A percentile compares a stretch with the other conserved stretches of the same genome.
Evolutionary conservation across 1,140 invertebrate genomes (phyloP).

Genomic region (Aphaenogaster ashmeadi): DNA sequence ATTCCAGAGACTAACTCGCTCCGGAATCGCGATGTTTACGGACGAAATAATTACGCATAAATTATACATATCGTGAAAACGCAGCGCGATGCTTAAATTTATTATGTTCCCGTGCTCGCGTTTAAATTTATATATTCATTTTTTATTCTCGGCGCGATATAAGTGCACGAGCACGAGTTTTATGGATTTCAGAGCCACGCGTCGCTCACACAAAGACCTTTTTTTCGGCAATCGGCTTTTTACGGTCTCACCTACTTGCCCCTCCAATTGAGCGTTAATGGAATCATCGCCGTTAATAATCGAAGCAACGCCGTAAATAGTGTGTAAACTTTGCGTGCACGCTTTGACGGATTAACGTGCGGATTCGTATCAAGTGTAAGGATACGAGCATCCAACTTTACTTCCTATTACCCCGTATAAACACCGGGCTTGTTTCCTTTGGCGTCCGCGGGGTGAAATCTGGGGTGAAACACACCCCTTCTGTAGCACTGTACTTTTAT

Average conservation of each 20-base stretch:
- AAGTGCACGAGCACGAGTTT: background rate
- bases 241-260: slow-evolving; percentile 4
- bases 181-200: background rate
- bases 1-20: background rate
- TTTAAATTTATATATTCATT: slow-evolving; percentile 15
- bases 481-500: background rate
- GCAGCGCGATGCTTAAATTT: background rate
- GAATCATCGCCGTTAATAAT: slow-evolving; percentile 52
- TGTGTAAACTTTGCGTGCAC: background rate
- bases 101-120: background rate
- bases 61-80: background rate
- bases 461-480: background rate
- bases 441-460: background rate
- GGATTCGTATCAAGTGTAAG: slow-evolving; percentile 4
- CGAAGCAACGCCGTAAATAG: background rate
- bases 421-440: background rate
- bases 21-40: slow-evolving; percentile 2
- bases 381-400: slow-evolving; percentile 7
- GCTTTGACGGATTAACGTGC: slow-evolving; percentile 24
- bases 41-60: slow-evolving; percentile 10
- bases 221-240: slow-evolving; percentile 39
- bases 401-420: background rate
- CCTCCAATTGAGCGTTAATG: slow-evolving; percentile 52
- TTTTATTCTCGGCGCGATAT: background rate
- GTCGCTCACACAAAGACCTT: background rate